Conservation (phyloP, 2,797 vertebrate species). For the Bradypodion ventrale region DNA sequence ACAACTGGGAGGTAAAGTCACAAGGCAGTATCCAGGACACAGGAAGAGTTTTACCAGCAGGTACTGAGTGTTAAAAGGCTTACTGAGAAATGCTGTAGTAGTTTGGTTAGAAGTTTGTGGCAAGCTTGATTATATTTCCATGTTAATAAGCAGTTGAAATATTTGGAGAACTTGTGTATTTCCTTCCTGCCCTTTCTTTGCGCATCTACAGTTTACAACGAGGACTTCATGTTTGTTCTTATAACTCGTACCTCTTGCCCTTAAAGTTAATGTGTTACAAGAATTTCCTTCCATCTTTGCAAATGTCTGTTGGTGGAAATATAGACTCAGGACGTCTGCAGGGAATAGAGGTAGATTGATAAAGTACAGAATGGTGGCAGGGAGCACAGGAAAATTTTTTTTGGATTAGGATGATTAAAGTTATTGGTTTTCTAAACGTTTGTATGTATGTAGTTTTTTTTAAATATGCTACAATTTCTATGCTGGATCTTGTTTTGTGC, state of each 20-base stretch:
- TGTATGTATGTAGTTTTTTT: too few relatives aligned
- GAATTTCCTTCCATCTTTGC: constrained; percentile 23
- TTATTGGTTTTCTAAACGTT: too few relatives aligned
- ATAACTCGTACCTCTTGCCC: not conserved
- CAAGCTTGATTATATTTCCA: not conserved
- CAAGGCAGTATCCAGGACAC: not conserved
- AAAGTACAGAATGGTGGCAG: too few relatives aligned
- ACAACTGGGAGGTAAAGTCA: not conserved
- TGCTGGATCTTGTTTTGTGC: too few relatives aligned
- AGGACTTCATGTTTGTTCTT: not conserved
- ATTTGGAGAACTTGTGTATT: not conserved
- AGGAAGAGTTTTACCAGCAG: not conserved
- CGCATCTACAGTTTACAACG: too few relatives aligned
- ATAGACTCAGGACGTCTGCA: too few relatives aligned
- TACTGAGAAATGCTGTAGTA: not conserved
- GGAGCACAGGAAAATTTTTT: too few relatives aligned
- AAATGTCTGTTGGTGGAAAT: constrained; percentile 15
- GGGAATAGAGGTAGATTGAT: too few relatives aligned
- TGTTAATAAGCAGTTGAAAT: not conserved
- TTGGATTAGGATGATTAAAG: too few relatives aligned
- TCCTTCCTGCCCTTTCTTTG: not conserved
- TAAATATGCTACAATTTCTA: too few relatives aligned
- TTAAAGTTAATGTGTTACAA: not conserved
- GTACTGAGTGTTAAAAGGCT: not conserved
- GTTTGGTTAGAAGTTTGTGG: not conserved